phyloP scores from a whole-genome alignment of 2,888 invertebrate genomes.

The Tineola bisselliella region DNA sequence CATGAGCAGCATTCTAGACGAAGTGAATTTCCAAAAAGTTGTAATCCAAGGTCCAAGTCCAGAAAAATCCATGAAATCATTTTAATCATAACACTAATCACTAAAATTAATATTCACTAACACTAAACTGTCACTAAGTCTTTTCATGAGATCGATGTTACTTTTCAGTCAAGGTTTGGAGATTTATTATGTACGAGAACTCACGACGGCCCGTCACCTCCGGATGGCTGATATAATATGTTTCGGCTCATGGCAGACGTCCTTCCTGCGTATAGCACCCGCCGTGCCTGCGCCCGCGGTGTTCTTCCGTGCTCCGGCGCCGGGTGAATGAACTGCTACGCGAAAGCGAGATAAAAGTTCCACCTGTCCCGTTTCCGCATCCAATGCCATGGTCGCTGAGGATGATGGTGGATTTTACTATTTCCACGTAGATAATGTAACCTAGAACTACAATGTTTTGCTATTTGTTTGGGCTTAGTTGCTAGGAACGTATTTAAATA shows the following conservation, averaged over 20 bases:
- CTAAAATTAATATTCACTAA: constrained; percentile 55
- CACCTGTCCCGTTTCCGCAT: constrained; percentile 24
- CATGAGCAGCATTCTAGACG: constrained; percentile 37
- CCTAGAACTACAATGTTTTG: not conserved
- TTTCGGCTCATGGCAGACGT: constrained; percentile 62
- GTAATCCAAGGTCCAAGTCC: constrained; percentile 22
- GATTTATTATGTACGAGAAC: constrained; percentile 32
- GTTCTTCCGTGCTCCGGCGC: constrained; percentile 52
- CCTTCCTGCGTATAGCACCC: constrained; percentile 44
- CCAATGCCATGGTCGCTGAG: constrained; percentile 60
- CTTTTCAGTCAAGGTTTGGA: constrained; percentile 46
- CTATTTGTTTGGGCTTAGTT: not conserved
- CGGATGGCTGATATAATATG: constrained; percentile 63
- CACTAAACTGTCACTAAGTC: constrained; percentile 60
- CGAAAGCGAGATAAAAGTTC: constrained; percentile 38
- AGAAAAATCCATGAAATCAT: constrained; percentile 39
- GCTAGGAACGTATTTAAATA: not conserved
- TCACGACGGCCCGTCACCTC: constrained; percentile 54
- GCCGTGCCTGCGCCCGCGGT: constrained; percentile 43
- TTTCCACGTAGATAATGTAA: constrained; percentile 43
- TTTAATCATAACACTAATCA: constrained; percentile 39
- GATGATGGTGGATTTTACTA: constrained; percentile 43
- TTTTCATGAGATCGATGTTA: constrained; percentile 65
- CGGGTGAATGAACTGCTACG: constrained; percentile 62
- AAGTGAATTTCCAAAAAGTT: constrained; percentile 15